Percentiles rank a stretch among this genome's conserved stretches.
Evolutionary conservation across 30 jellyfish, hydroid and myxozoan genomes (phyloP).

Genomic region (Aurelia aurita): DNA sequence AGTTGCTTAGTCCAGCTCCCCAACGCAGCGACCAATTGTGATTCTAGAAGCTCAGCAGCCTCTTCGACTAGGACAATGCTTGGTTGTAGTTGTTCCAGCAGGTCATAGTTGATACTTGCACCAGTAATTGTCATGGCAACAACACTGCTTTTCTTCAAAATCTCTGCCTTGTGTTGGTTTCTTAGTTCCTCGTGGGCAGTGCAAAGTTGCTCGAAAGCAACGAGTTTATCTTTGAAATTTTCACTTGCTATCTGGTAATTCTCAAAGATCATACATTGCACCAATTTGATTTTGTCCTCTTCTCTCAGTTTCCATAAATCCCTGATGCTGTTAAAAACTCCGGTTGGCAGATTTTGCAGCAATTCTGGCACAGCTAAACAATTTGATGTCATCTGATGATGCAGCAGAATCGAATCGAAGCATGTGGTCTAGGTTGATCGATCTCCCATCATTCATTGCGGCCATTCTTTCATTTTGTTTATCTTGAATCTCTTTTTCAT

Average conservation of each 20-base stretch:
- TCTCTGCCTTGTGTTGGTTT: conserved; percentile 53
- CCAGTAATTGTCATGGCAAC: conserved; percentile 84
- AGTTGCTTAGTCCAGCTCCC: conserved; percentile 72
- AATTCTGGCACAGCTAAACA: conserved; percentile 44
- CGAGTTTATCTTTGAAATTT: conserved; percentile 25
- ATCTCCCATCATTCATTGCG: conserved; percentile 31
- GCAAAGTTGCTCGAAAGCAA: conserved; percentile 30
- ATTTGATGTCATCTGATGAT: neutral
- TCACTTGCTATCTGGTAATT: conserved; percentile 4
- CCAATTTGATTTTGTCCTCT: conserved; percentile 24
- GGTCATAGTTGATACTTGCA: conserved; percentile 65
- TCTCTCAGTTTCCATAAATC: conserved; percentile 51
- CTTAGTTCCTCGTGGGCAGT: conserved; percentile 14
- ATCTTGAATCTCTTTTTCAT: conserved; percentile 54
- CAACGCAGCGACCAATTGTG: conserved; percentile 74
- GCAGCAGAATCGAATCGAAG: neutral
- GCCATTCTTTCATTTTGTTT: conserved; percentile 30
- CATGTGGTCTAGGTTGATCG: neutral
- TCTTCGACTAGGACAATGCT: conserved; percentile 76
- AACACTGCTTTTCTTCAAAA: conserved; percentile 22
- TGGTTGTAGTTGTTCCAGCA: conserved; percentile 61
- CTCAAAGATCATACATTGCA: conserved; percentile 23
- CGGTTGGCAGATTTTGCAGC: neutral
- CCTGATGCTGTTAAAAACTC: neutral
- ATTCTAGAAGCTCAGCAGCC: conserved; percentile 85